These are phyloP conservation scores for Eupristina koningsbergeri DNA, from an alignment of 1,140 invertebrate genomes.

Conservation along the genomic window DNA sequence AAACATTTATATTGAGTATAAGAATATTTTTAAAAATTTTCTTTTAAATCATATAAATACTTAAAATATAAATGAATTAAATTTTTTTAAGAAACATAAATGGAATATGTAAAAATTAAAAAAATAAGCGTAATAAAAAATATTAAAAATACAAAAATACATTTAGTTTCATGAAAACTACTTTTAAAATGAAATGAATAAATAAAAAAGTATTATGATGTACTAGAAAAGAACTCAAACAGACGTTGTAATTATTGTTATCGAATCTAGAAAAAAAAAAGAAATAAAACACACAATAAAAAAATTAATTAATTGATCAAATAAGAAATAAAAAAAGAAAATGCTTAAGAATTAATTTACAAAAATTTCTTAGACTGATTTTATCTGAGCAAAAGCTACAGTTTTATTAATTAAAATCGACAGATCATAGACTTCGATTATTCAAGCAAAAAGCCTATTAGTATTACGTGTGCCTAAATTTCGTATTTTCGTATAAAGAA, in stretches of 20 bases:
- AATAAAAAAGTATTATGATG: too few relatives aligned
- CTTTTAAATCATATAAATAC: too few relatives aligned
- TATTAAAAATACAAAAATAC: too few relatives aligned
- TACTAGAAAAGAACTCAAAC: too few relatives aligned
- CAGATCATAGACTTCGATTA: not conserved
- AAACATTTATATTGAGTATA: too few relatives aligned
- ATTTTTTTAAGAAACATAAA: not conserved
- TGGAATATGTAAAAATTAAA: not conserved
- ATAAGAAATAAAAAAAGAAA: not conserved
- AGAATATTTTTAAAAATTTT: too few relatives aligned
- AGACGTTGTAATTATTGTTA: not conserved
- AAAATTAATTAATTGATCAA: not conserved
- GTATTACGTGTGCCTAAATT: not conserved
- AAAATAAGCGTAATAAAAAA: not conserved
- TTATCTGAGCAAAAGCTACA: not conserved
- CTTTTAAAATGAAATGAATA: too few relatives aligned
- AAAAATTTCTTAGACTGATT: not conserved
- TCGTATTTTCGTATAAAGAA: not conserved
- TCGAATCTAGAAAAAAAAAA: not conserved
- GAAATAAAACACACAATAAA: not conserved
- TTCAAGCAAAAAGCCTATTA: not conserved
- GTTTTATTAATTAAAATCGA: not conserved
- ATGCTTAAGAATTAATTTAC: not conserved
- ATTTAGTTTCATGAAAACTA: too few relatives aligned
- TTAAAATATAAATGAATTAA: too few relatives aligned